Base-by-base conservation (phyloP, 2,888 invertebrate species). In the Trilocha varians region DNA sequence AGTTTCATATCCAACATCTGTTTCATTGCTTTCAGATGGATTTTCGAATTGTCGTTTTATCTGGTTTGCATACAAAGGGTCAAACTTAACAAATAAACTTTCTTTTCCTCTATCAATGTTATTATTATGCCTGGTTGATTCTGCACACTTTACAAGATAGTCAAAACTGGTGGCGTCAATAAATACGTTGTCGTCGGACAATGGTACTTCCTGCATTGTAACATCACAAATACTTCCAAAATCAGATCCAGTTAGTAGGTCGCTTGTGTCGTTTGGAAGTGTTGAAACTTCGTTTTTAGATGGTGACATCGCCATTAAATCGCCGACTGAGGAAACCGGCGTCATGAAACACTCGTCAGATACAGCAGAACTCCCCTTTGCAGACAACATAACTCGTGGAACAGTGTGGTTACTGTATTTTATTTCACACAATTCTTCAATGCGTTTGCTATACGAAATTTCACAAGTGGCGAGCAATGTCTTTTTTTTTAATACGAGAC, bases 51-150 rank as follows among this genome's bases (percentile, higher is more conserved):
- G 57, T 36, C 63, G 61, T 16, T 59, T 49, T 42, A 64, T 67
- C 36, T 67, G 62, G 36, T 61, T 61, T 6, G 83, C 71, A 58
- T 82, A 83, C 16, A 89, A 56, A 2, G 89, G 89, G 60, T 90
- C 90, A 55, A 89, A 90, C 53, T 88, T 91, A 8, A 91, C 88
- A 71, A 90, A 91, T 37, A 92, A 77, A 41, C 91, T 91, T 62
- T 91, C 89, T 45, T 90, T 88, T 45, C 79, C 67, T 43, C 76
- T 65, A 55, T 83, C 83, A 45, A 78, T 60, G 25, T 62, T 54
- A 39, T 56, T 76, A 32, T 66, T 62, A 43, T 75, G 69, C 14
- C 69, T 59, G 55, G 75, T 70, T 4, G 84, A 72, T 59, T 80
- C 72, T 3, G 80, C 70, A 52, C 85, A 86, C 47, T 79, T 79